A percentile compares a stretch with the other conserved stretches of the same genome.
Evolutionary conservation across 2,888 invertebrate species (phyloP).

Genomic region (Mechanitis mazaeus): DNA sequence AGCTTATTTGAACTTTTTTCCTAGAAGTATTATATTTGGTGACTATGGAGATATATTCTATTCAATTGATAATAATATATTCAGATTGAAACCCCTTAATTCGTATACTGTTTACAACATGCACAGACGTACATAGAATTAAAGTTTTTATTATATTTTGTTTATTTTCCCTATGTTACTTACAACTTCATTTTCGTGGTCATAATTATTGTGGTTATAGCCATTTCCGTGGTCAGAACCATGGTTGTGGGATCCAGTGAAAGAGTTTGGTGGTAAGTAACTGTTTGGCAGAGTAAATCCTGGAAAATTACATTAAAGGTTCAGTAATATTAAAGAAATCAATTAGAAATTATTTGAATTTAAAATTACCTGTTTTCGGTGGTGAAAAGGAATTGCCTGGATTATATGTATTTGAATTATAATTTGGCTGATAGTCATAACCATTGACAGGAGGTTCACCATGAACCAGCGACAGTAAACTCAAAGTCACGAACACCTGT

Average conservation of each 20-base stretch:
- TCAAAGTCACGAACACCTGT: conserved; percentile 45
- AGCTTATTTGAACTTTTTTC: conserved; percentile 47
- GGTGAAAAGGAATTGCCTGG: conserved; percentile 47
- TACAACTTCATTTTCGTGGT: conserved; percentile 63
- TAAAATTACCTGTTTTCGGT: conserved; percentile 46
- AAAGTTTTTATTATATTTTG: conserved; percentile 2
- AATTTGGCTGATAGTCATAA: conserved; percentile 40
- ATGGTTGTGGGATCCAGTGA: conserved; percentile 33
- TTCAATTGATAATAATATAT: conserved; percentile 50
- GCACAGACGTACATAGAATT: conserved; percentile 33
- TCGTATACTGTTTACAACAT: conserved; percentile 58
- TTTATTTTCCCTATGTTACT: conserved; percentile 33
- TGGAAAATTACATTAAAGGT: conserved; percentile 10
- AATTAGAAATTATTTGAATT: conserved; percentile 9
- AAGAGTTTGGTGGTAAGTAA: conserved; percentile 45
- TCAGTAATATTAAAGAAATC: not conserved
- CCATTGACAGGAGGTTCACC: conserved; percentile 57
- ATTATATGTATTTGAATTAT: conserved; percentile 37
- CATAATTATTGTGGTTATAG: conserved; percentile 35
- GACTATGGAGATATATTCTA: conserved; percentile 67
- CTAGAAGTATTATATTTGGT: conserved; percentile 57
- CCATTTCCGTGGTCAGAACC: conserved; percentile 32
- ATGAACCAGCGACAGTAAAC: conserved; percentile 40
- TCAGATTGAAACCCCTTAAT: conserved; percentile 54
- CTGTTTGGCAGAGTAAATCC: conserved; percentile 42